A percentile compares a stretch with the other conserved stretches of the same genome.
Conservation (phyloP, 2,888 invertebrate species). For the Drosophila borealis region DNA sequence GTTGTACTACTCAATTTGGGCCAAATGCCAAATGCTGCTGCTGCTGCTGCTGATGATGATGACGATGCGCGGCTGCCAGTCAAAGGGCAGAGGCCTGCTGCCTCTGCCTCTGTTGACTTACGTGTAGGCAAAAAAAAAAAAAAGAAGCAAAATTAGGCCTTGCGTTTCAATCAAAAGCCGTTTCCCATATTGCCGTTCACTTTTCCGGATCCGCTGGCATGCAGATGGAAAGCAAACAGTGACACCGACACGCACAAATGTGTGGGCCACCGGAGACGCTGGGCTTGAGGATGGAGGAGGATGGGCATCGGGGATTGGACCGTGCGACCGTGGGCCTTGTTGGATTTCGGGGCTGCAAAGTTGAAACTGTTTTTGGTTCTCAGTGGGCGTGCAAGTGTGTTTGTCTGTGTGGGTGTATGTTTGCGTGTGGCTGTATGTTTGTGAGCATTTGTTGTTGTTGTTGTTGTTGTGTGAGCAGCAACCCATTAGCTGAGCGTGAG, state of each 20-base stretch:
- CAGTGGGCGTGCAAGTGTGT: background rate
- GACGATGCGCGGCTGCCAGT: constrained; percentile 4
- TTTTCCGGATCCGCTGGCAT: constrained; percentile 2
- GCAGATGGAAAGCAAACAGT: constrained; percentile 10
- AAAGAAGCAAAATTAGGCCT: constrained; percentile 15
- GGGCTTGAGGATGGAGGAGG: constrained; percentile 12
- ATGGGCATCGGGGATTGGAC: constrained; percentile 4
- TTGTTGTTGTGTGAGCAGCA: constrained; percentile 11
- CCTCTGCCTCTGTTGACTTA: constrained; percentile 15
- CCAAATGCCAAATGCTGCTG: constrained; percentile 2
- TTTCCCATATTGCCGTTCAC: constrained; percentile 10
- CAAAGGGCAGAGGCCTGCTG: constrained; percentile 1
- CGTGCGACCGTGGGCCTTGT: background rate
- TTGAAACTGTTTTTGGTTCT: constrained; percentile 11
- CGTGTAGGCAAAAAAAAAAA: constrained; percentile 1
- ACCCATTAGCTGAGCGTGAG: constrained; percentile 31
- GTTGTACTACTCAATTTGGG: constrained; percentile 15
- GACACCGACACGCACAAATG: background rate
- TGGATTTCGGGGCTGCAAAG: constrained; percentile 13
- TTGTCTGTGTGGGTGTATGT: background rate
- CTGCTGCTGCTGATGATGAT: background rate
- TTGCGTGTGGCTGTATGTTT: background rate
- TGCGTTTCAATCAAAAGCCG: constrained; percentile 6
- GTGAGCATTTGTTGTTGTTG: background rate
- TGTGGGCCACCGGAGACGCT: background rate